phyloP scores from a whole-genome alignment of 2,113 vertebrate genomes.

The Labeo rohita region DNA sequence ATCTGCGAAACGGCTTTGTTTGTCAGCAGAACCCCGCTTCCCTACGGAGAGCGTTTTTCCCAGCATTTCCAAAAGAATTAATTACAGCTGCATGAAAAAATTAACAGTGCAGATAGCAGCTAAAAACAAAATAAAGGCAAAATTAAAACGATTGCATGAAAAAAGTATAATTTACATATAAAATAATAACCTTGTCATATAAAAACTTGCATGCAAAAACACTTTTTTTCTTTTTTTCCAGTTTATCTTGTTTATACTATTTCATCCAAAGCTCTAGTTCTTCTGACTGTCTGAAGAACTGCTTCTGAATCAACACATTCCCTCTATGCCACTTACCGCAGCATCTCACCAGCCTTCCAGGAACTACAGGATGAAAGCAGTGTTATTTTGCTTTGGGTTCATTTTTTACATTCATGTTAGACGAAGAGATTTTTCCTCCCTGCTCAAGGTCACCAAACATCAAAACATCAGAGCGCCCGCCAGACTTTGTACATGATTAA shows the following conservation, averaged over 20 bases:
- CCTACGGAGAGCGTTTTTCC: not conserved
- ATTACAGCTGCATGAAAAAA: not conserved
- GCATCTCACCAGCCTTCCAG: not conserved
- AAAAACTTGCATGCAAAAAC: too few species aligned
- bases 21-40: not conserved
- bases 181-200: too few species aligned
- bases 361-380: not conserved
- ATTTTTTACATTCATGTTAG: not conserved
- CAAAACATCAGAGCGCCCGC: not conserved
- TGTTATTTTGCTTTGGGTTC: slow-evolving; percentile 4
- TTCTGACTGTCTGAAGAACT: not conserved
- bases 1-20: slow-evolving; percentile 11
- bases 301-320: not conserved
- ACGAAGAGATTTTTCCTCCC: not conserved
- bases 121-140: too few species aligned
- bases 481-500: slow-evolving; percentile 18
- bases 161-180: too few species aligned
- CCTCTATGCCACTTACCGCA: not conserved
- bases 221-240: too few species aligned
- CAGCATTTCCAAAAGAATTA: not conserved
- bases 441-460: slow-evolving; percentile 16
- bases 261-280: not conserved
- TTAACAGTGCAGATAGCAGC: too few species aligned
- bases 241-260: not conserved
- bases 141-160: too few species aligned